These are phyloP conservation scores for Clinocottus analis DNA, from an alignment of 2,113 vertebrate species.

Conservation along the genomic window DNA sequence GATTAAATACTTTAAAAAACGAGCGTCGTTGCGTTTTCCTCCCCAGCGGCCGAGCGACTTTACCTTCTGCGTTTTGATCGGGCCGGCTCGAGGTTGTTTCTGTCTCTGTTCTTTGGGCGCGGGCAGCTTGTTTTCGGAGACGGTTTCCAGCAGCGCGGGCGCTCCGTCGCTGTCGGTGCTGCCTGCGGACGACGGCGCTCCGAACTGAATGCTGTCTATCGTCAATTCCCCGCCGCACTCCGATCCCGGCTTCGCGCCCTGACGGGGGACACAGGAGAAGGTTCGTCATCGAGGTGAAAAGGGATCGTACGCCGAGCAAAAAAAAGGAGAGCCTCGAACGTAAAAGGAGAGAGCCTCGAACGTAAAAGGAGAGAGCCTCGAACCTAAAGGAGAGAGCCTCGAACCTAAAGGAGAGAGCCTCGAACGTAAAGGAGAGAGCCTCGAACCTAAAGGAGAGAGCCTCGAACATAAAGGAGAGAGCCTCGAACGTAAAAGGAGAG, in stretches of 20 bases:
- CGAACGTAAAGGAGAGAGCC: no score
- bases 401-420: no score
- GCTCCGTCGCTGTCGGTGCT: slow-evolving; percentile 93
- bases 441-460: no score
- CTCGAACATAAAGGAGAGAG: no score
- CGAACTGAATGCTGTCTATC: slow-evolving; percentile 97
- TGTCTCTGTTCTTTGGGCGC: slow-evolving; percentile 98
- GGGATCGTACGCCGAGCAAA: neutral
- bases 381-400: no score
- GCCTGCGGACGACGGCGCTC: slow-evolving; percentile 93
- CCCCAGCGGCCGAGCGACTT: neutral
- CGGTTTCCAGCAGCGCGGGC: slow-evolving; percentile 88
- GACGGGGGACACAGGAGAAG: neutral
- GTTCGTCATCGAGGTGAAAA: neutral
- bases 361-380: no score
- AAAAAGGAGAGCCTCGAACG: no score
- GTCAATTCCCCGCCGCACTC: slow-evolving; percentile 89
- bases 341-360: no score
- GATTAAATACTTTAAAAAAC: neutral
- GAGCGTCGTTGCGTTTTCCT: neutral
- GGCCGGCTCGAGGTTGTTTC: slow-evolving; percentile 94
- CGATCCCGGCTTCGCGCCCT: slow-evolving; percentile 88
- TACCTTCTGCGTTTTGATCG: slow-evolving; percentile 98
- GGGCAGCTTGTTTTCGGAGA: slow-evolving; percentile 88
- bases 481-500: no score